Percentiles rank a stretch among this genome's conserved stretches.
Conservation (phyloP, 2,888 invertebrate species). For the Endomychus coccineus region DNA sequence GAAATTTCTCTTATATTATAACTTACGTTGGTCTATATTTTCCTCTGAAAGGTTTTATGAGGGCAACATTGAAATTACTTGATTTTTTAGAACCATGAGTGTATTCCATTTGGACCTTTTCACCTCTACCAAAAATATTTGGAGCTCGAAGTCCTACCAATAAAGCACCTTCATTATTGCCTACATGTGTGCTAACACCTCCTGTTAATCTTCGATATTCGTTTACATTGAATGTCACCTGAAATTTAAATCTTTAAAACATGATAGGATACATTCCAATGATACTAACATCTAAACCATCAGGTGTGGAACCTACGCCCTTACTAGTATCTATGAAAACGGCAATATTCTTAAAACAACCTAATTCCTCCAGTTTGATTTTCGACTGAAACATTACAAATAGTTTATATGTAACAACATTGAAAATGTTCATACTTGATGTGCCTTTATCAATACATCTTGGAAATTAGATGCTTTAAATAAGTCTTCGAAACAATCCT, state of each 20-base stretch:
- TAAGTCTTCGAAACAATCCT: conserved; percentile 69
- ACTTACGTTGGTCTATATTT: conserved; percentile 58
- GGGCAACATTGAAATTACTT: conserved; percentile 70
- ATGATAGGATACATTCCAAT: background rate
- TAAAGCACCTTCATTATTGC: conserved; percentile 86
- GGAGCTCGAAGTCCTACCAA: conserved; percentile 68
- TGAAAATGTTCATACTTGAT: conserved; percentile 46
- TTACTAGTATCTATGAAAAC: conserved; percentile 83
- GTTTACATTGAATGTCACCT: conserved; percentile 80
- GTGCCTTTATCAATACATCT: conserved; percentile 66
- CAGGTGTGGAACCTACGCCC: conserved; percentile 66
- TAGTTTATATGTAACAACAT: conserved; percentile 1
- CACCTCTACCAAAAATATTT: conserved; percentile 83
- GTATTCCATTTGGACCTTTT: conserved; percentile 73
- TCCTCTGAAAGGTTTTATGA: conserved; percentile 78
- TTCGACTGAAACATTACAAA: conserved; percentile 53
- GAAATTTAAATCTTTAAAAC: conserved; percentile 23
- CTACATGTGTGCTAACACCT: conserved; percentile 78
- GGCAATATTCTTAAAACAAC: conserved; percentile 81
- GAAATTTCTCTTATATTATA: background rate
- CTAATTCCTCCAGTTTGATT: conserved; percentile 69
- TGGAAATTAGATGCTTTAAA: conserved; percentile 81
- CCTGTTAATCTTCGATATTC: conserved; percentile 79
- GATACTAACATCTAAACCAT: conserved; percentile 67
- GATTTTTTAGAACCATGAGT: conserved; percentile 77